Conservation (phyloP, 2,797 vertebrate species). For the Acanthopagrus latus region DNA sequence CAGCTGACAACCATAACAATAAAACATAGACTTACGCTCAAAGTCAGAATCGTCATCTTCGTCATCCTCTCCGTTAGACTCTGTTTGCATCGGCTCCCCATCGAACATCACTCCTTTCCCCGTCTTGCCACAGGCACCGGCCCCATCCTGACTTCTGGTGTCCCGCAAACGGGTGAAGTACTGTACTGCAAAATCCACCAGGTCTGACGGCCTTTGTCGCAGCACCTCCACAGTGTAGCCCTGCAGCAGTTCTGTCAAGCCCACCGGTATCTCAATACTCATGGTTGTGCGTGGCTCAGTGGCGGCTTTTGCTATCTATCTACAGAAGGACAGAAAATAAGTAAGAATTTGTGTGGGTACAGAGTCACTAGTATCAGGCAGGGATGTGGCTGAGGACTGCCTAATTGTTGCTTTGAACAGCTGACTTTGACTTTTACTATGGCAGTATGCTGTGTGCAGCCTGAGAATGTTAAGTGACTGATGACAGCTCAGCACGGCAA, state of each 20-base stretch:
- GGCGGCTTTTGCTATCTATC: slow-evolving; percentile 61
- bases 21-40: slow-evolving; percentile 87
- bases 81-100: slow-evolving; percentile 93
- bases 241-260: slow-evolving; percentile 97
- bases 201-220: slow-evolving; percentile 93
- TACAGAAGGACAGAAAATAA: slow-evolving; percentile 34
- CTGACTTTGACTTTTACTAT: slow-evolving; percentile 37
- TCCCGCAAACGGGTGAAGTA: slow-evolving; percentile 95
- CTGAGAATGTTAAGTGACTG: slow-evolving; percentile 23
- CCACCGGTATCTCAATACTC: slow-evolving; percentile 97
- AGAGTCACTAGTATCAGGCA: neutral
- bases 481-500: slow-evolving; percentile 35
- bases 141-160: slow-evolving; percentile 88
- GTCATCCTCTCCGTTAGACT: slow-evolving; percentile 91
- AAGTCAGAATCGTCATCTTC: slow-evolving; percentile 93
- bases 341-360: slow-evolving; percentile 20
- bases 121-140: slow-evolving; percentile 70
- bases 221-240: slow-evolving; percentile 98
- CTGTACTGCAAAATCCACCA: slow-evolving; percentile 95
- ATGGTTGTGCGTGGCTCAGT: slow-evolving; percentile 83
- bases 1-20: slow-evolving; percentile 18
- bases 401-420: slow-evolving; percentile 32
- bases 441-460: slow-evolving; percentile 10
- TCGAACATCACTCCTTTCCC: slow-evolving; percentile 91
- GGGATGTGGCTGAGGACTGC: slow-evolving; percentile 1